phyloP scores from a whole-genome alignment of 2,797 vertebrate genomes.

The Takifugu ocellatus region DNA sequence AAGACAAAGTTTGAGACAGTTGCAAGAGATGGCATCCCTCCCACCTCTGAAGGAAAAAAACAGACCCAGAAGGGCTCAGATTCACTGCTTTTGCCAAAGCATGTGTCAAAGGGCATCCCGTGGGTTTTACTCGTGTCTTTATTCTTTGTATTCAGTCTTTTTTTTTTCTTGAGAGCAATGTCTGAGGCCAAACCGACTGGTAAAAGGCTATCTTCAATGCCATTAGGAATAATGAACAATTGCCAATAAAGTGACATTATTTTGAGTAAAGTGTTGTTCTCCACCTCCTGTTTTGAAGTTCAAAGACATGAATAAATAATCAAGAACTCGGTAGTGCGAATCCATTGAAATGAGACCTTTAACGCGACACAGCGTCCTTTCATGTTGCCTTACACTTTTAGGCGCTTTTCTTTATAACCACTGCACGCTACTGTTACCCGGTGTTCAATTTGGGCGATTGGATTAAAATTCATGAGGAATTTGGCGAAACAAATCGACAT shows the following conservation, averaged over 20 bases:
- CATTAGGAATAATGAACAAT: slow-evolving; percentile 42
- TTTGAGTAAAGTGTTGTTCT: slow-evolving; percentile 51
- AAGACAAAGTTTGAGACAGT: slow-evolving; percentile 1
- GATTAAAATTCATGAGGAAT: neutral
- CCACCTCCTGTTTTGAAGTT: neutral
- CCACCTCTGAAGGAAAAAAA: slow-evolving; percentile 2
- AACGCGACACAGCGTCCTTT: too few relatives aligned
- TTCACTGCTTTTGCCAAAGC: slow-evolving; percentile 32
- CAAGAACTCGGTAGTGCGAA: too few relatives aligned
- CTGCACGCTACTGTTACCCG: neutral
- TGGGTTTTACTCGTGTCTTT: slow-evolving; percentile 27
- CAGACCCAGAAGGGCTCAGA: slow-evolving; percentile 11
- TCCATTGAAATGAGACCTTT: too few relatives aligned
- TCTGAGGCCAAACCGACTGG: slow-evolving; percentile 24
- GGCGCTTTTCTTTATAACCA: slow-evolving; percentile 23
- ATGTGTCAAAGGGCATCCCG: slow-evolving; percentile 8
- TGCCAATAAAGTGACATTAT: slow-evolving; percentile 62
- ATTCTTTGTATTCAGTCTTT: slow-evolving; percentile 37
- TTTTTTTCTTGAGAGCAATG: slow-evolving; percentile 37
- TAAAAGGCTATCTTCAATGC: slow-evolving; percentile 32
- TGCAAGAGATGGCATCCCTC: slow-evolving; percentile 13
- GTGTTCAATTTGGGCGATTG: neutral
- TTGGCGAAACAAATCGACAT: neutral
- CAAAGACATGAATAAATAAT: too few relatives aligned
- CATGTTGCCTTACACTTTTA: too few relatives aligned